A percentile compares a stretch with the other conserved stretches of the same genome.
Conservation (phyloP, 2,888 invertebrate genomes). For the Masnerella sp. region DNA sequence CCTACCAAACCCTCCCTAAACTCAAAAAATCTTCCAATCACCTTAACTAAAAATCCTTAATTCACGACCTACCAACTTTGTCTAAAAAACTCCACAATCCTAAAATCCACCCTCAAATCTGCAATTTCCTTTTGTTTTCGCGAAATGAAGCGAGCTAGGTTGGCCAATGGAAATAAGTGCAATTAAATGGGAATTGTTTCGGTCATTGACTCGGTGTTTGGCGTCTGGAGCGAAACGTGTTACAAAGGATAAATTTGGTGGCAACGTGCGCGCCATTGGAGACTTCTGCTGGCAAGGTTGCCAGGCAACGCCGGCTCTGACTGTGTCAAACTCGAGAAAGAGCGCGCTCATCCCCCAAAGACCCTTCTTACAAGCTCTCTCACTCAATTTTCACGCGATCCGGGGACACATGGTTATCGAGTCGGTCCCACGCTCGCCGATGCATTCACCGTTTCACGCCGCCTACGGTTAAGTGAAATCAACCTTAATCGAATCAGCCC, state of each 20-base stretch:
- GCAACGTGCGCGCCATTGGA: conserved; percentile 71
- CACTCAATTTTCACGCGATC: conserved; percentile 63
- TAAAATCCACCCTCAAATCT: too few species aligned
- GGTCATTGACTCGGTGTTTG: conserved; percentile 60
- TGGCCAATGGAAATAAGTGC: conserved; percentile 28
- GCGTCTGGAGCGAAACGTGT: conserved; percentile 36
- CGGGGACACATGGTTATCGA: conserved; percentile 56
- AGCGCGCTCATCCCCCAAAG: conserved; percentile 59
- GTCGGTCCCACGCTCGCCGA: conserved; percentile 46
- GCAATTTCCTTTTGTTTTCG: too few species aligned
- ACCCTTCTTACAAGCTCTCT: conserved; percentile 56
- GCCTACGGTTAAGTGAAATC: conserved; percentile 48
- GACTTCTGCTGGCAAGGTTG: conserved; percentile 71
- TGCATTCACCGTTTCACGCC: conserved; percentile 30
- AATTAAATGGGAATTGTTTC: conserved; percentile 57
- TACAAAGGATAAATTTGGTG: conserved; percentile 70
- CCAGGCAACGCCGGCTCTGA: conserved; percentile 74
- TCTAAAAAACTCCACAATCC: too few species aligned
- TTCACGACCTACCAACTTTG: too few species aligned
- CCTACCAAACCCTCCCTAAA: too few species aligned
- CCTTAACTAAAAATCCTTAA: too few species aligned
- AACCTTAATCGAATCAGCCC: conserved; percentile 45
- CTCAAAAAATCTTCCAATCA: too few species aligned
- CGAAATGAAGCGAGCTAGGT: neutral
- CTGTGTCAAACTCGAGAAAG: conserved; percentile 75